Conservation (phyloP, 2,797 vertebrate species). For the Ibycter americanus region DNA sequence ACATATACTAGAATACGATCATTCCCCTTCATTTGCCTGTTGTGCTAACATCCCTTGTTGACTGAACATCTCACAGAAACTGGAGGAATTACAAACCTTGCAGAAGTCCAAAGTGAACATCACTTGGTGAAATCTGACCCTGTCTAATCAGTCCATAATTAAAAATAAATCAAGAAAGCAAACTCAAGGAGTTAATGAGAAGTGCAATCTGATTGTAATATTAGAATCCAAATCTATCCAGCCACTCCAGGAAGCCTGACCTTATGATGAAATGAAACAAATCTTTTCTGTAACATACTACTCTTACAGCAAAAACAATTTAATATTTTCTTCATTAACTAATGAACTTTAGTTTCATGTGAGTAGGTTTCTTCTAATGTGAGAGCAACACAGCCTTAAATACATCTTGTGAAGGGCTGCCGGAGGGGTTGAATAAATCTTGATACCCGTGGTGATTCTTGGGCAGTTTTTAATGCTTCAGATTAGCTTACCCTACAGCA, state of each 20-base stretch:
- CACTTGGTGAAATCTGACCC: neutral
- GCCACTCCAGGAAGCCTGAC: neutral
- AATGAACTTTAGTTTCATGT: neutral
- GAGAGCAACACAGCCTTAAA: neutral
- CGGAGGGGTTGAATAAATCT: neutral
- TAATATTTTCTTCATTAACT: neutral
- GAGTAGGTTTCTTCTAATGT: neutral
- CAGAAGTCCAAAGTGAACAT: neutral
- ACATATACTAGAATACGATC: neutral
- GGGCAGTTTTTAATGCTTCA: neutral
- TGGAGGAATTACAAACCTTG: neutral
- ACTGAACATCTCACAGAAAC: neutral
- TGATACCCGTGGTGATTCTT: neutral
- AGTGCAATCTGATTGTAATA: neutral
- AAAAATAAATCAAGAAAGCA: neutral
- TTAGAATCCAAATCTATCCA: neutral
- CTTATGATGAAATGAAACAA: neutral
- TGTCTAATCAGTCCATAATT: neutral
- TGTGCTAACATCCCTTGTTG: neutral
- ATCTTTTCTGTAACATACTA: neutral
- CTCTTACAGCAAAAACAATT: neutral
- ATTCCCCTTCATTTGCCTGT: neutral
- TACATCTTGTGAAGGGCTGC: neutral
- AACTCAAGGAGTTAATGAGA: neutral
- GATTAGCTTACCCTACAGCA: neutral